A percentile compares a stretch with the other conserved stretches of the same genome.
Evolutionary conservation across 2,888 invertebrate species (phyloP).

Genomic region (Harpalus rufipes): DNA sequence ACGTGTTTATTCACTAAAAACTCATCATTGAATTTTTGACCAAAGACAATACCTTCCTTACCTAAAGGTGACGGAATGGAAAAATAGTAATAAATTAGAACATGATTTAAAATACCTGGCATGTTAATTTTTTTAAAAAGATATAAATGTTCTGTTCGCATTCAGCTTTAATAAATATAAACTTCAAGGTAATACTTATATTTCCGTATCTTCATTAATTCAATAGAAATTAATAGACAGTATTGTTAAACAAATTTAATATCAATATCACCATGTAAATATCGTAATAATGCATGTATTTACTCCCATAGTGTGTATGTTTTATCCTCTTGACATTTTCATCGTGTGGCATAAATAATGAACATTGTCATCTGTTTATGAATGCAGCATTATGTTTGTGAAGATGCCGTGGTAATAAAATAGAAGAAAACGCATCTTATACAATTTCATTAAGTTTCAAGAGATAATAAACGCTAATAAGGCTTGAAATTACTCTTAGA

Average conservation of each 20-base stretch:
- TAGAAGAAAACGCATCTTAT: slow-evolving; percentile 27
- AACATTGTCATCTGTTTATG: slow-evolving; percentile 11
- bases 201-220: no score
- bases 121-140: no score
- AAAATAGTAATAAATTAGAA: no score
- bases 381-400: background rate
- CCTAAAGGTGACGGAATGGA: no score
- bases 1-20: no score
- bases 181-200: no score
- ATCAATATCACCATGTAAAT: background rate
- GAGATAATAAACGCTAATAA: slow-evolving; percentile 56
- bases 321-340: background rate
- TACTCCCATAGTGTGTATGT: background rate
- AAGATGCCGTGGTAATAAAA: slow-evolving; percentile 20
- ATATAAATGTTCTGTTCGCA: no score
- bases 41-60: no score
- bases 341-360: background rate
- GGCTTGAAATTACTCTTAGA: slow-evolving; percentile 46
- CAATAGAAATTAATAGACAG: background rate
- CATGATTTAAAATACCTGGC: no score
- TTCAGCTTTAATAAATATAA: no score
- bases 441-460: slow-evolving; percentile 47
- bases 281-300: background rate
- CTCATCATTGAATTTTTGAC: no score
- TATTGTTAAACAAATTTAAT: background rate